These are phyloP conservation scores for Crotalus tigris DNA, from an alignment of 2,113 vertebrate genomes.

Conservation along the genomic window DNA sequence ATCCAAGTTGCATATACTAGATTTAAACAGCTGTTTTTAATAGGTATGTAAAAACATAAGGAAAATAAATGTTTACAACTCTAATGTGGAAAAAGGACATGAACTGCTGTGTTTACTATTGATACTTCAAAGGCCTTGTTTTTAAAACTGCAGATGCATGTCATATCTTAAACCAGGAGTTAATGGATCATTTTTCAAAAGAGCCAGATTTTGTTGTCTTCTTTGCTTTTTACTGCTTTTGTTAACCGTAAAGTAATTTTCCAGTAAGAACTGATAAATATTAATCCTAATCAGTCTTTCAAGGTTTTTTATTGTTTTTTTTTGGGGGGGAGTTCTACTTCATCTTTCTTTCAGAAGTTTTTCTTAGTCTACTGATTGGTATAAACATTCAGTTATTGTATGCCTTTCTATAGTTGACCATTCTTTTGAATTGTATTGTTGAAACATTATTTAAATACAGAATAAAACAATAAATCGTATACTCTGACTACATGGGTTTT, in stretches of 20 bases:
- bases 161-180: background rate
- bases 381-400: background rate
- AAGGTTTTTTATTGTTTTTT: background rate
- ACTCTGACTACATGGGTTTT: background rate
- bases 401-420: too few species aligned
- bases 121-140: background rate
- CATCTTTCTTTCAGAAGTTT: background rate
- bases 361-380: background rate
- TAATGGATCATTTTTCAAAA: background rate
- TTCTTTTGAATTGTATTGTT: background rate
- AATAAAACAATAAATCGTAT: background rate
- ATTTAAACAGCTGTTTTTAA: constrained; percentile 86
- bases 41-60: constrained; percentile 71
- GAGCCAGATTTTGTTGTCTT: background rate
- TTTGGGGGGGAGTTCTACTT: background rate
- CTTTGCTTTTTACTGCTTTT: background rate
- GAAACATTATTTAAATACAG: background rate
- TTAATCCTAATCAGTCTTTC: background rate
- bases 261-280: background rate
- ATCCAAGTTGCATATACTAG: constrained; percentile 81
- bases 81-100: background rate
- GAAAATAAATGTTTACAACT: background rate
- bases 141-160: background rate
- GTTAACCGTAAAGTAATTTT: background rate
- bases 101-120: background rate